Percentiles rank a stretch among this genome's conserved stretches.
Conservation (phyloP, 2,113 vertebrate genomes). For the Rhabdornis inornatus region DNA sequence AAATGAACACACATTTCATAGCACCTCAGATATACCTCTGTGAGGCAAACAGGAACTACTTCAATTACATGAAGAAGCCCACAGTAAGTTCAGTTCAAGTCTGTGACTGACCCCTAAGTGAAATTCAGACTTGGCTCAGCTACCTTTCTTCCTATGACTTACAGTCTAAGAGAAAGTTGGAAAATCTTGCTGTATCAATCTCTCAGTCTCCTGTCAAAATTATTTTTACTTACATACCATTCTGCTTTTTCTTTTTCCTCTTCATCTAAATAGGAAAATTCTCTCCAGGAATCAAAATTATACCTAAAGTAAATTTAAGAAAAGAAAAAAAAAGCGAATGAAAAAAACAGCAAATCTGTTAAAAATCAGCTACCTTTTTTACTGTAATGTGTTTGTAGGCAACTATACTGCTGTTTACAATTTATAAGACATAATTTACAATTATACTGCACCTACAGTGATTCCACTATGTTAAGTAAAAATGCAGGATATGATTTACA, state of each 20-base stretch:
- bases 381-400: not conserved
- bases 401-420: not conserved
- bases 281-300: conserved; percentile 99
- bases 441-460: not conserved
- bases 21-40: not conserved
- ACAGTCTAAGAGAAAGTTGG: not conserved
- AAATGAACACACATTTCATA: not conserved
- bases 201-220: not conserved
- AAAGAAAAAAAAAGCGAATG: not conserved
- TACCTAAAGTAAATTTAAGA: conserved; percentile 75
- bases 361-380: not conserved
- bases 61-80: not conserved
- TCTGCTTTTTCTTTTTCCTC: conserved; percentile 99
- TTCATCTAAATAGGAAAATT: conserved; percentile 98
- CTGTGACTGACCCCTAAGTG: not conserved
- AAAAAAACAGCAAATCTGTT: not conserved
- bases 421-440: not conserved
- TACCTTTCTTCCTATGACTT: not conserved
- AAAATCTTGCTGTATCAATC: not conserved
- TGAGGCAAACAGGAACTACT: not conserved
- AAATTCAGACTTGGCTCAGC: not conserved
- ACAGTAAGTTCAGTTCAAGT: not conserved
- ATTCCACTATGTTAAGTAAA: not conserved
- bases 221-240: conserved; percentile 81
- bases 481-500: not conserved